phyloP scores from a whole-genome alignment of 2,113 vertebrate species.

The Platichthys stellatus region DNA sequence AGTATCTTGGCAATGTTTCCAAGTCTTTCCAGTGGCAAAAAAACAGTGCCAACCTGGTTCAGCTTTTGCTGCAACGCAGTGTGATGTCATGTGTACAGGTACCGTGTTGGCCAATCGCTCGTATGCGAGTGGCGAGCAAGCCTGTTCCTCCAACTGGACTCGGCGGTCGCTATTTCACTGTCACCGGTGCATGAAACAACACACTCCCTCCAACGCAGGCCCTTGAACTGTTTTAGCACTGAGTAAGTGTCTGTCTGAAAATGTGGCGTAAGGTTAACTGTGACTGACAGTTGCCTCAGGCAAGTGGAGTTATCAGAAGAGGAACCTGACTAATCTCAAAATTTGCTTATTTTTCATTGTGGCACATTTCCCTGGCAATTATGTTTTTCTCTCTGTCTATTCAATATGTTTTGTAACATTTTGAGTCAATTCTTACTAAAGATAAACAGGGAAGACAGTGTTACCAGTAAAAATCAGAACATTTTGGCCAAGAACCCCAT shows the following conservation, averaged over 20 bases:
- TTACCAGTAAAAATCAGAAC: background rate
- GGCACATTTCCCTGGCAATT: background rate
- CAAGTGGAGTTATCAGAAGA: slow-evolving; percentile 25
- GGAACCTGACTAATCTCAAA: slow-evolving; percentile 18
- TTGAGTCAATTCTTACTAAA: too few species aligned
- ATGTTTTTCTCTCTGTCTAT: background rate
- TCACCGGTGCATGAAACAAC: background rate
- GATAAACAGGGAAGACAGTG: too few species aligned
- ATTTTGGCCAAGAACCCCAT: background rate
- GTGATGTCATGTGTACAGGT: background rate
- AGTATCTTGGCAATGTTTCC: slow-evolving; percentile 25
- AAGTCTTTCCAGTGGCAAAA: slow-evolving; percentile 5
- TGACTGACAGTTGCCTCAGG: slow-evolving; percentile 6
- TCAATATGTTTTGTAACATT: background rate
- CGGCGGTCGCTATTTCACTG: background rate
- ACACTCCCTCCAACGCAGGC: background rate
- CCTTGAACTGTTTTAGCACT: background rate
- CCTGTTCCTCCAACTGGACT: background rate
- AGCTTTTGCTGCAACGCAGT: background rate
- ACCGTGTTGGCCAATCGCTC: background rate
- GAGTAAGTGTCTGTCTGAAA: background rate
- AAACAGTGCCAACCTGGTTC: background rate
- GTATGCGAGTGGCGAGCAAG: background rate
- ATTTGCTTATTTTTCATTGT: background rate
- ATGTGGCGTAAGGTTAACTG: background rate